Conservation (phyloP, 1,140 invertebrate genomes). For the Tetramorium parvispinum region DNA sequence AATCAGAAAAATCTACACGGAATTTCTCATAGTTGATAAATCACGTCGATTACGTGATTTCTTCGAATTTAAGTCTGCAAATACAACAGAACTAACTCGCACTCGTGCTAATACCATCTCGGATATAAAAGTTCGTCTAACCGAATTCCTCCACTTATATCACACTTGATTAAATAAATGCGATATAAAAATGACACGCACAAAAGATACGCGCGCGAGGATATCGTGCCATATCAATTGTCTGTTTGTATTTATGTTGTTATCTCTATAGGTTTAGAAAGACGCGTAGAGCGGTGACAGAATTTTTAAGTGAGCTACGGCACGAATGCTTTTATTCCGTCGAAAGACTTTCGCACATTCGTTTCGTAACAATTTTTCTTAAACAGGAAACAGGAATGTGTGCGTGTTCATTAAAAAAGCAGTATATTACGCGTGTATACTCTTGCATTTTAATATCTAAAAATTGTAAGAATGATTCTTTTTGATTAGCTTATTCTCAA, state of each 20-base stretch:
- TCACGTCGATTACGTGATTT: background rate
- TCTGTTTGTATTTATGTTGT: background rate
- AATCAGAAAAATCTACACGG: background rate
- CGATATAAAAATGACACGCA: background rate
- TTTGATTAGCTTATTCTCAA: background rate
- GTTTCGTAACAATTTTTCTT: background rate
- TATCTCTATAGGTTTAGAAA: background rate
- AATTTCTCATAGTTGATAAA: background rate
- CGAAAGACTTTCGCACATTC: background rate
- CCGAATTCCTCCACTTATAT: background rate
- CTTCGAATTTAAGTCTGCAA: constrained; percentile 1
- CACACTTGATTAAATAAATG: constrained; percentile 12
- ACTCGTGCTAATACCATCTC: background rate
- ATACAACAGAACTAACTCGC: background rate
- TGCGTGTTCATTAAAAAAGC: background rate
- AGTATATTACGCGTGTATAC: background rate
- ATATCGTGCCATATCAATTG: background rate
- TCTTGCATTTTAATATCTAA: background rate
- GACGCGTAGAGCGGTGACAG: background rate
- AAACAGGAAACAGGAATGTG: background rate
- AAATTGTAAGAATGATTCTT: too few relatives aligned
- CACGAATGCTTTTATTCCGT: background rate
- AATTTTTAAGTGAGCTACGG: background rate
- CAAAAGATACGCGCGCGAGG: background rate
- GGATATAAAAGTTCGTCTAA: background rate